Conservation (phyloP, 2,888 invertebrate species). For the Acrobasis suavella region DNA sequence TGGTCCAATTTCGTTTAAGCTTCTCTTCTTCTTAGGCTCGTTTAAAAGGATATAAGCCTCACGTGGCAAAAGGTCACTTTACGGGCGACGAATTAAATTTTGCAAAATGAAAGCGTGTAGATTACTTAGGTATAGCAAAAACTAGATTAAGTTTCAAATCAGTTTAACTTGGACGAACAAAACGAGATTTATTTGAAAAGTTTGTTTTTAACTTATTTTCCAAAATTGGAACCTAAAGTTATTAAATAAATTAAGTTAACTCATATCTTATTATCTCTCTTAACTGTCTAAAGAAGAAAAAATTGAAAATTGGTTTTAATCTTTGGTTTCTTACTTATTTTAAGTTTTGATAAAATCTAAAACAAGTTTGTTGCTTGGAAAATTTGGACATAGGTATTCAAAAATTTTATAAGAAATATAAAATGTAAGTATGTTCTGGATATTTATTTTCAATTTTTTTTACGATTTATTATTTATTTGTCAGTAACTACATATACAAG, state of each 20-base stretch:
- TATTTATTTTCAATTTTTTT: too few relatives aligned
- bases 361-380: too few relatives aligned
- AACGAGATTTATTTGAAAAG: slow-evolving; percentile 1
- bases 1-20: slow-evolving; percentile 37
- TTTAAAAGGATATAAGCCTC: slow-evolving; percentile 40
- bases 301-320: background rate
- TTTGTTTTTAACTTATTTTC: background rate
- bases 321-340: background rate
- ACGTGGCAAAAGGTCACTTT: slow-evolving; percentile 70
- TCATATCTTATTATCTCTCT: slow-evolving; percentile 2
- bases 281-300: too few relatives aligned
- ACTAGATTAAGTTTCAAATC: slow-evolving; percentile 16
- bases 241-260: background rate
- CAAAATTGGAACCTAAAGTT: background rate
- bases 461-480: too few relatives aligned
- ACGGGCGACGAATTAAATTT: slow-evolving; percentile 61
- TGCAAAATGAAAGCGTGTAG: slow-evolving; percentile 45
- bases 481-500: too few relatives aligned
- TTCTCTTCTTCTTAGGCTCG: slow-evolving; percentile 33
- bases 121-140: slow-evolving; percentile 30
- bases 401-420: background rate
- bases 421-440: background rate
- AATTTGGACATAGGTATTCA: too few relatives aligned
- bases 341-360: background rate
- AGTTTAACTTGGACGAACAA: slow-evolving; percentile 4